Base-by-base conservation (phyloP, 2,113 vertebrate genomes). In the Nothocercus nigrocapillus region DNA sequence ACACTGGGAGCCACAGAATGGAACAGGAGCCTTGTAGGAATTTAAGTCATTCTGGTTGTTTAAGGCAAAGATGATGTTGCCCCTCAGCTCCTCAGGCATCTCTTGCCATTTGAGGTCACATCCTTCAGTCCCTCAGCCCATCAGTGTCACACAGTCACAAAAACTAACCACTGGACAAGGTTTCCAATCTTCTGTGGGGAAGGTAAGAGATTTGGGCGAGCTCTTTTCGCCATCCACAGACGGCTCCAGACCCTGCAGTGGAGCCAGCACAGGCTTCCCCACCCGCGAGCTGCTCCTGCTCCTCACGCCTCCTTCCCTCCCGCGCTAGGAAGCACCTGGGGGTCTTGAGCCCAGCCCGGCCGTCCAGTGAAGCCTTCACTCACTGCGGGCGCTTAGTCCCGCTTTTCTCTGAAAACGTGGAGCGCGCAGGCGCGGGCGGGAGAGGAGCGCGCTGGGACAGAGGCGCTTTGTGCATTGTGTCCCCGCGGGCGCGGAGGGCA, bases 381-480 rank as follows among this genome's bases (percentile, higher is more conserved):
- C 28, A 16, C 17, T 56, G 54, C 7, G 9, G 54, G 18, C 54
- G 5, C 54, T 30, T 24, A 30, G 54, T 30, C 54, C 54, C 28
- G 10, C 54, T 58, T 58, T 58, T 58, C 54, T 58, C 17, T 2
- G 17, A 58, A 32, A 32, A 32, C 9, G 30, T 32, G 14, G 28
- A 56, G 54, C 15, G 54, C 27, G 28, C 14, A 10, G 13, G 54
- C 27, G 56, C 4, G 0, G 6, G 58, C 1, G 0, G 61, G 82
- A 86, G 40, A 44, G 72, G 1, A n/a, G 14, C 76, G 45, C 76
- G 77, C 62, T 59, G 51, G 17, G 97, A 98, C 98, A 98, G 92
- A 94, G 54, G 28, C 12, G 67, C 98, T 98, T 98, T 98, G 98
- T 98, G 96, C 51, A 97, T 98, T 98, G 97, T 98, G 97, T 93